A percentile compares a stretch with the other conserved stretches of the same genome.
Conservation (phyloP, 2,113 vertebrate species). For the cat (Felis catus) region F.catus_Fca126_mat1.0 CM031420.1:119017001-119017500, state of each 20-base stretch:
- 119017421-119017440: no score
- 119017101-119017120: neutral
- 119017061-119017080: neutral
- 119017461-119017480: no score
- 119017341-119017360: neutral
- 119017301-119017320: neutral
- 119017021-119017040: neutral
- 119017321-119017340: neutral
- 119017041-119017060: neutral
- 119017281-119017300: neutral
- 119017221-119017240: neutral
- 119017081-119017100: neutral
- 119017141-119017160: accelerated
- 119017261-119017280: neutral
- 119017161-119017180: neutral
- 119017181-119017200: neutral
- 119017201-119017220: neutral
- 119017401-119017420: no score
- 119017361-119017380: neutral
- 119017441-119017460: no score
- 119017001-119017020: neutral
- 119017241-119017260: neutral
- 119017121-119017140: neutral
- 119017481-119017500: no score
- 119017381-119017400: no score